phyloP scores from a whole-genome alignment of 2,797 vertebrate species.

The Vultur gryphus region DNA sequence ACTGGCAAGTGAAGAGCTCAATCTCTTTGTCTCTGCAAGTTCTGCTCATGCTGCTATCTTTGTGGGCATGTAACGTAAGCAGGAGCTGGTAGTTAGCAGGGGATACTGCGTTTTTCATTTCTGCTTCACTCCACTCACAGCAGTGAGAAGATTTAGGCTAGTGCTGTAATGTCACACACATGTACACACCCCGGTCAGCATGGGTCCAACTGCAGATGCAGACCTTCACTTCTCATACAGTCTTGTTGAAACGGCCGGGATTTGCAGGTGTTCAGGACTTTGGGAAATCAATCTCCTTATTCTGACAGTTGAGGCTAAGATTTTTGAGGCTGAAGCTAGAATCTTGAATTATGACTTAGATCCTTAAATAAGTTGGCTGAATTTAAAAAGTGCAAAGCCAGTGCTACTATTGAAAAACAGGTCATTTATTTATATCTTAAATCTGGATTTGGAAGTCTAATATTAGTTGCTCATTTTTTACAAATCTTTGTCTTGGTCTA shows the following conservation, averaged over 20 bases:
- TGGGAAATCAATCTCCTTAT: neutral
- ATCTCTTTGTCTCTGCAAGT: neutral
- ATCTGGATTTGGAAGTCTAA: neutral
- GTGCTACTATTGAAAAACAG: neutral
- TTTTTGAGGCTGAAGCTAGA: neutral
- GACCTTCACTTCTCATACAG: neutral
- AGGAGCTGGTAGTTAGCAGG: neutral
- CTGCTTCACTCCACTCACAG: neutral
- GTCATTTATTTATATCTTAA: slow-evolving; percentile 14
- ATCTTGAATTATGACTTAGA: neutral
- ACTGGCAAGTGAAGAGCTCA: neutral
- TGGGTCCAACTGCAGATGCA: neutral
- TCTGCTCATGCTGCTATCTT: neutral
- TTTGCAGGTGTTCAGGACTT: neutral
- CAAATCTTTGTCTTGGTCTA: neutral
- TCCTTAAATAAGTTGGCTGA: neutral
- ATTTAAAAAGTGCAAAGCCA: neutral
- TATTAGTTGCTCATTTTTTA: neutral
- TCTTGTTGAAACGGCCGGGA: neutral
- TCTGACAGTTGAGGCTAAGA: neutral
- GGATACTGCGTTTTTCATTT: neutral
- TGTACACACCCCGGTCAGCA: neutral
- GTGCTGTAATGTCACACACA: neutral
- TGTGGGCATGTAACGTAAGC: neutral
- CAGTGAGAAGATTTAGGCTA: neutral